Evolutionary conservation across 2,888 invertebrate genomes (phyloP).

Genomic region (Drosophila emarginata): DNA sequence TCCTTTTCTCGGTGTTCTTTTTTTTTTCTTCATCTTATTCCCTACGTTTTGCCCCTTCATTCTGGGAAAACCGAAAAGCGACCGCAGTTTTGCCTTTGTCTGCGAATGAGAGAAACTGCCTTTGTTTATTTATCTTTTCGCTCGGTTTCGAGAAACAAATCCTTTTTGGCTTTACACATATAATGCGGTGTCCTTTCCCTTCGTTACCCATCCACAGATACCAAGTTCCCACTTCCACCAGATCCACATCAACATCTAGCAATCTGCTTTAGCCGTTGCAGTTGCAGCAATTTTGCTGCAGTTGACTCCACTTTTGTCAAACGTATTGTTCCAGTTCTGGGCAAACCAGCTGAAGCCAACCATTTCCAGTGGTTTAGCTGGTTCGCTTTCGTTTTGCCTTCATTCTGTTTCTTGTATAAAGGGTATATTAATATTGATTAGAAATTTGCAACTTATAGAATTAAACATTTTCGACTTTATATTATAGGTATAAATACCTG

Average conservation of each 20-base stretch:
- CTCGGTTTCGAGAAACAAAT: conserved; percentile 77
- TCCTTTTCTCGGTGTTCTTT: conserved; percentile 1
- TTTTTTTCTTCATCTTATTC: conserved; percentile 9
- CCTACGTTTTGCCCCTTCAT: conserved; percentile 34
- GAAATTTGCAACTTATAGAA: too few species aligned
- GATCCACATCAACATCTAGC: conserved; percentile 13
- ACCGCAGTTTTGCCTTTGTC: conserved; percentile 43
- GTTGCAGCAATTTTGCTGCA: conserved; percentile 55
- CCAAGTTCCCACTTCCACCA: not conserved
- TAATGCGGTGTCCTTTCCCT: conserved; percentile 52
- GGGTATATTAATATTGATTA: too few species aligned
- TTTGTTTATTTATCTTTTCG: conserved; percentile 77
- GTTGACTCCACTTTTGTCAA: conserved; percentile 78
- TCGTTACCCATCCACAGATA: conserved; percentile 1
- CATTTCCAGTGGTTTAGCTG: conserved; percentile 15
- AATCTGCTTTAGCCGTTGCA: conserved; percentile 7
- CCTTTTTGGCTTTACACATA: conserved; percentile 77
- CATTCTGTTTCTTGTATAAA: conserved; percentile 16
- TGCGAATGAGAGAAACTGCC: conserved; percentile 50
- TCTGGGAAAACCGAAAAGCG: not conserved
- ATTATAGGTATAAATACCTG: too few species aligned
- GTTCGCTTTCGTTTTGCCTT: conserved; percentile 3
- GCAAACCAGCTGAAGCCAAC: conserved; percentile 22
- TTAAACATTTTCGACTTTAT: too few species aligned
- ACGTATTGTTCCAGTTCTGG: conserved; percentile 62